Evolutionary conservation across 2,888 invertebrate genomes (phyloP).

Genomic region (Drosophila niveifrons): DNA sequence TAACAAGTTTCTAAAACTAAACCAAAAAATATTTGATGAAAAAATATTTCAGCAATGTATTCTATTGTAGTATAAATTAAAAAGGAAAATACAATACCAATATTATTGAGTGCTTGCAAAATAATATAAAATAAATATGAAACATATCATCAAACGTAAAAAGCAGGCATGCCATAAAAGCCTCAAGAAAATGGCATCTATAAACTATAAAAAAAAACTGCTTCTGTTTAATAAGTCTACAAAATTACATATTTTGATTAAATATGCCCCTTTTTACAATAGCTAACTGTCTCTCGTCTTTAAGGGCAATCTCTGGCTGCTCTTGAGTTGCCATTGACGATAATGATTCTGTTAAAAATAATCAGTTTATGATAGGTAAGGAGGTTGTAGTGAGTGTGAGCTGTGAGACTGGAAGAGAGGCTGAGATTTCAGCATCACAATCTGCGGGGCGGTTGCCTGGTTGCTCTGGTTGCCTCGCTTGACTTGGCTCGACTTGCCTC

Average conservation of each 20-base stretch:
- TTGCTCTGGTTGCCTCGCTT: conserved; percentile 34
- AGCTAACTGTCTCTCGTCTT: conserved; percentile 10
- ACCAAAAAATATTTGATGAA: too few relatives aligned
- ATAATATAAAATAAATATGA: too few relatives aligned
- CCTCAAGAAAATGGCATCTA: too few relatives aligned
- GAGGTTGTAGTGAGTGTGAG: conserved; percentile 48
- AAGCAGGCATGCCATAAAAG: too few relatives aligned
- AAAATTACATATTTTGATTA: neutral
- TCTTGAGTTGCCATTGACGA: conserved; percentile 62
- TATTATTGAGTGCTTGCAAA: too few relatives aligned
- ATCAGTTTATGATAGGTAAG: conserved; percentile 75
- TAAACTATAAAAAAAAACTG: too few relatives aligned
- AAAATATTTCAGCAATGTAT: too few relatives aligned
- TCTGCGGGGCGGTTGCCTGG: conserved; percentile 34
- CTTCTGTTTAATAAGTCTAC: too few relatives aligned
- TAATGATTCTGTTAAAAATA: conserved; percentile 81
- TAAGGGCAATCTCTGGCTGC: conserved; percentile 22
- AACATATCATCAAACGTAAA: too few relatives aligned
- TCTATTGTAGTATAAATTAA: too few relatives aligned
- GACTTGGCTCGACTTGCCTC: conserved; percentile 41
- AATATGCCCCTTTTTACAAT: neutral
- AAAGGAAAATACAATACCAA: too few relatives aligned
- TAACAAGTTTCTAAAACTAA: too few relatives aligned
- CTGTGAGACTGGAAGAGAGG: conserved; percentile 1
- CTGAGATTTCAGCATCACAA: conserved; percentile 22